Percentiles rank a stretch among this genome's conserved stretches.
Conservation (phyloP, 2,797 vertebrate genomes). For the Girardinus metallicus region DNA sequence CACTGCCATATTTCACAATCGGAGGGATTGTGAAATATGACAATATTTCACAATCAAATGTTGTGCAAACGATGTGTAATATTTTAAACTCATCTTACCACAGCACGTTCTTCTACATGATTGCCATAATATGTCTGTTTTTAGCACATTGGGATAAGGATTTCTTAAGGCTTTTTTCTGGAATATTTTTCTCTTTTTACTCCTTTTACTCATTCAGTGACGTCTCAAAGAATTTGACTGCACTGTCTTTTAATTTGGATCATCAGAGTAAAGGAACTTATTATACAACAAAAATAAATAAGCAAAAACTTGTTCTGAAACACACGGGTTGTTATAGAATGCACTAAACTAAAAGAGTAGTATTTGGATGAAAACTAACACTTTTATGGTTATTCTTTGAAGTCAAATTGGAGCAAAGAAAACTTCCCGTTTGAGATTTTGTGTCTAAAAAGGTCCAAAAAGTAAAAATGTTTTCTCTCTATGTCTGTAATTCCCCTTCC, state of each 20-base stretch:
- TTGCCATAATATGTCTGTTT: background rate
- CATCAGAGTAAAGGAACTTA: background rate
- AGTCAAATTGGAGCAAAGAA: background rate
- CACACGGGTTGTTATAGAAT: background rate
- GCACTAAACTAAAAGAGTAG: background rate
- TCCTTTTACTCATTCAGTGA: background rate
- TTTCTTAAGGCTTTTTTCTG: background rate
- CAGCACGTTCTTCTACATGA: background rate
- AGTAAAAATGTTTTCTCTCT: background rate
- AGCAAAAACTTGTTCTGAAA: background rate
- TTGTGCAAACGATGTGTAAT: background rate
- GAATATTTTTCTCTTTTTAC: background rate
- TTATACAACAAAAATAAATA: background rate
- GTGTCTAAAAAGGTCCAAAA: background rate
- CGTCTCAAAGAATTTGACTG: background rate
- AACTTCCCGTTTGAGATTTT: background rate
- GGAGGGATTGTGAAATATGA: no score
- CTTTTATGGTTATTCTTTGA: background rate
- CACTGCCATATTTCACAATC: background rate
- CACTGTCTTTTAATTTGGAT: background rate
- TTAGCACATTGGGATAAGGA: background rate
- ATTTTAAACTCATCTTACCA: background rate
- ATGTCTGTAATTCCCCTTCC: background rate
- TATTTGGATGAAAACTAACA: background rate
- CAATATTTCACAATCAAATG: no score